Evolutionary conservation across 2,888 invertebrate genomes (phyloP), one percentile per base, ranked within the genome.

Genomic region (Protonemura montana): DNA sequence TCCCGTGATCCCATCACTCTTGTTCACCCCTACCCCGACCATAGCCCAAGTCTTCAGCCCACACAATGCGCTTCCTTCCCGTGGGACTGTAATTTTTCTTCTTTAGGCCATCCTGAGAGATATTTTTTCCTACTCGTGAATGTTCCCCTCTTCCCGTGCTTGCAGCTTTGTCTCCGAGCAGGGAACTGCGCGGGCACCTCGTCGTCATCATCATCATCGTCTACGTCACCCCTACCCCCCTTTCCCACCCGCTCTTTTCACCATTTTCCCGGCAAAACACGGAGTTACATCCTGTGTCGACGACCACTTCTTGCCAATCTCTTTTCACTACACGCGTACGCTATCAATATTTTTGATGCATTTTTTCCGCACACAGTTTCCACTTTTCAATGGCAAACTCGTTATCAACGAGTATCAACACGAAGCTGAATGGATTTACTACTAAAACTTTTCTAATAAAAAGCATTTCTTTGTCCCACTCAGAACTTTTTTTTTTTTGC

Each of bases 1-100:
- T 82, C 82, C 82, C 21, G 35, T 30, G 35, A 82, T 82, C 82
- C 82, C 82, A 82, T 82, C 82, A 82, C 41, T 82, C 82, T 82
- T 82, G 82, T 41, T 82, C 82, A 82, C 82, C 82, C 82, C 26
- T 35, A 26, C 28, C 78, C 28, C 78, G 10, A 25, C 26, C 78
- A 59, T 21, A 59, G 16, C 21, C 59, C 59, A 21, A 10, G 59
- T 59, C 13, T 21, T 59, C 59, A 21, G 59, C 59, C 59, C 59
- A 78, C 78, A 26, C 78, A 78, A 78, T 78, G 78, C 78, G 26
- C 28, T 78, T 78, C 78, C 28, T 10, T 78, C 78, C 78, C 78
- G 78, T 7, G 78, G 26, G 78, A 78, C 78, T 26, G 78, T 78
- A 78, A 78, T 78, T 78, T 78, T 78, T 78, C 78, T 78, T 78